Evolutionary conservation across 2,113 vertebrate species (phyloP), one percentile per base, ranked within the genome.

Genomic region (Phrynosoma blainvillii): DNA sequence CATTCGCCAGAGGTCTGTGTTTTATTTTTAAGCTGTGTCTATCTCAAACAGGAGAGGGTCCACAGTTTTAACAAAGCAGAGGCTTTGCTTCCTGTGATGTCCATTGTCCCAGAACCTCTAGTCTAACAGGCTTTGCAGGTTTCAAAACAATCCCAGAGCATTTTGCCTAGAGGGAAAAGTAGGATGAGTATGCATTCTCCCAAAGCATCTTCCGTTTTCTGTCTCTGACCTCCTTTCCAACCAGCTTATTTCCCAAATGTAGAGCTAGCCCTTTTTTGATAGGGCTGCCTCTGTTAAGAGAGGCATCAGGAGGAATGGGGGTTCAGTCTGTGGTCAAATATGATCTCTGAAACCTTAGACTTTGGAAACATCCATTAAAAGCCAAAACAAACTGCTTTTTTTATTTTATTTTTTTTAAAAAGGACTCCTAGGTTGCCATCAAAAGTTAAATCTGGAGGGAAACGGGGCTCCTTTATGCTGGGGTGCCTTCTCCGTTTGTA

Each of bases 1-100:
- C 12, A 1, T 99, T 20, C 96, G 95, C 77, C 96, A 92, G 93
- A 96, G 98, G 98, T 98, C 71, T 96, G 96, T 42, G 2, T 4
- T 18, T 25, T 16, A 2, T 30, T 20, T 11, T 32, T 27, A 68
- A 4, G 4, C 42, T 42, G 14, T 14, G 6, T 32, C 56, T 71
- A n/a, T 79, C 23, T 42, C 3, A 8, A 21, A 30, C 47, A 0
- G 1, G 42, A 27, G 5, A 8, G 32, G 14, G 12, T 25, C 5
- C 4, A 47, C 7, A 9, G 27, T 25, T 32, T n/a, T 42, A 4
- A 21, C 13, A 16, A 66, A 66, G 27, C 42, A 18, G 30, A 5
- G 47, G 10, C 27, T 47, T n/a, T 10, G 3, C 7, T 79, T n/a
- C 75, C 75, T 40, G 5, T 16, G n/a, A 11, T 23, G n/a, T 25